phyloP scores from a whole-genome alignment of 2,888 invertebrate species.

The Lamellibrachia columna region DNA sequence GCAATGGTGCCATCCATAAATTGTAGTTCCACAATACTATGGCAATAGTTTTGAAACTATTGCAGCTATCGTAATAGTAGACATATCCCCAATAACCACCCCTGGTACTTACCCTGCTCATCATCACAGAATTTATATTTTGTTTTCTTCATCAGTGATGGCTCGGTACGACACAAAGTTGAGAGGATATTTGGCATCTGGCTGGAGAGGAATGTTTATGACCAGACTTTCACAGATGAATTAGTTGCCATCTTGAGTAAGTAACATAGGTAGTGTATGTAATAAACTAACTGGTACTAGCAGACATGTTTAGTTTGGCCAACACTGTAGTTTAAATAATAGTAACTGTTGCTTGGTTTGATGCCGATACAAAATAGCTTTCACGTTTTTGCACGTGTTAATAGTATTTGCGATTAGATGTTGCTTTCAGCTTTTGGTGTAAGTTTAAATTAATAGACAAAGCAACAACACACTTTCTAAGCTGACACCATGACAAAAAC shows the following conservation, averaged over 20 bases:
- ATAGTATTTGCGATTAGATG: background rate
- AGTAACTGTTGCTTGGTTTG: background rate
- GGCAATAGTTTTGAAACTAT: no score
- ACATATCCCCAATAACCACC: background rate
- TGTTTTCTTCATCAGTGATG: slow-evolving; percentile 74
- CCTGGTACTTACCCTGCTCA: background rate
- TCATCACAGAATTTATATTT: background rate
- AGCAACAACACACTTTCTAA: background rate
- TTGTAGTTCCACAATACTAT: no score
- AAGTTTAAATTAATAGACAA: background rate
- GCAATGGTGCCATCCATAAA: no score
- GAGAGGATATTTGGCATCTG: slow-evolving; percentile 93
- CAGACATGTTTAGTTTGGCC: background rate
- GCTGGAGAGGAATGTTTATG: slow-evolving; percentile 92
- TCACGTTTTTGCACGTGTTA: background rate
- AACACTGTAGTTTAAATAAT: background rate
- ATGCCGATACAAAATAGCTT: background rate
- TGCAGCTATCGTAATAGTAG: no score
- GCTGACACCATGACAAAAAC: background rate
- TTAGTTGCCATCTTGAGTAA: slow-evolving; percentile 78
- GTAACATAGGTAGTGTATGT: slow-evolving; percentile 26
- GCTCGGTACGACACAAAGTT: slow-evolving; percentile 86
- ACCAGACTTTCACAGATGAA: slow-evolving; percentile 88
- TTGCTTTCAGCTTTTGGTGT: background rate
- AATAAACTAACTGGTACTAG: background rate